phyloP scores from a whole-genome alignment of 2,797 vertebrate species.

The Phaenicophaeus curvirostris region DNA sequence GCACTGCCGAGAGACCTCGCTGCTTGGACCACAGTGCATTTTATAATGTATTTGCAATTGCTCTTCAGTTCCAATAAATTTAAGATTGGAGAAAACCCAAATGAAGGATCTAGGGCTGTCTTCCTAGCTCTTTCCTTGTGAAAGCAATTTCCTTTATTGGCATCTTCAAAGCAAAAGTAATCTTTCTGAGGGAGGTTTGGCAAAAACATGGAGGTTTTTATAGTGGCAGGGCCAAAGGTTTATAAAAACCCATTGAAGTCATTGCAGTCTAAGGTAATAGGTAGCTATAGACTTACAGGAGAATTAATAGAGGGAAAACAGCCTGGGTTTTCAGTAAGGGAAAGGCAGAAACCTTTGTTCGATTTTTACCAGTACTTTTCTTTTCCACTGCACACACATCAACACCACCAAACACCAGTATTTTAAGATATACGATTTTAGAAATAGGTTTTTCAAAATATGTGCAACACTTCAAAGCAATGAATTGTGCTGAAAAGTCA shows the following conservation, averaged over 20 bases:
- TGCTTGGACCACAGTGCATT: background rate
- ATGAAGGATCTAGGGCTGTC: constrained; percentile 27
- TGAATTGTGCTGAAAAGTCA: background rate
- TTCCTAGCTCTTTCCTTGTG: background rate
- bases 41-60: background rate
- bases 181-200: constrained; percentile 40
- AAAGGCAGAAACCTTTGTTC: background rate
- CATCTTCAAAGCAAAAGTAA: constrained; percentile 47
- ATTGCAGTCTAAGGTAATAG: background rate
- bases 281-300: background rate
- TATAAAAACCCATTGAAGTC: constrained; percentile 30
- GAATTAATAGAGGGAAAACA: constrained; percentile 24
- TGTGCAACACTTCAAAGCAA: background rate
- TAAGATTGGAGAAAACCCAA: constrained; percentile 40
- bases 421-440: background rate
- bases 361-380: background rate
- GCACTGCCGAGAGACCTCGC: background rate
- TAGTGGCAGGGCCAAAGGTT: constrained; percentile 40
- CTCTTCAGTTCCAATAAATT: background rate
- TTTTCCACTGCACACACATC: background rate
- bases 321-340: background rate
- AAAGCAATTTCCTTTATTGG: constrained; percentile 66
- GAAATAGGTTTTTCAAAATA: background rate
- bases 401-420: background rate
- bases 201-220: constrained; percentile 52